Evolutionary conservation across 1,140 invertebrate genomes (phyloP).

Genomic region (Dendroctonus ponderosae): DNA sequence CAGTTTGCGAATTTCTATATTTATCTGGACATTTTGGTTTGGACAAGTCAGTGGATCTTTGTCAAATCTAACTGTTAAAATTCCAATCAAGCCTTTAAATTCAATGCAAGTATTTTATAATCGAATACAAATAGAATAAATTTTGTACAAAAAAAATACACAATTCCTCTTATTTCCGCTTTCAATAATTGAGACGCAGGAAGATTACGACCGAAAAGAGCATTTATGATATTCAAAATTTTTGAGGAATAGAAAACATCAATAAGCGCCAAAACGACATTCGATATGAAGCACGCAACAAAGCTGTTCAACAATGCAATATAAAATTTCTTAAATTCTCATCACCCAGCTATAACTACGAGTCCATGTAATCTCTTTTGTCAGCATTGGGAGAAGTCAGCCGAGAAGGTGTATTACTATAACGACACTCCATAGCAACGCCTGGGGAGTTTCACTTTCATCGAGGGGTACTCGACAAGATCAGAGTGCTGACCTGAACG

Average conservation of each 20-base stretch:
- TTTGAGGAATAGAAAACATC: not conserved
- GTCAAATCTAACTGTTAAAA: too few species aligned
- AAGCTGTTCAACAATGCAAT: constrained; percentile 18
- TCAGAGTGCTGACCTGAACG: constrained; percentile 34
- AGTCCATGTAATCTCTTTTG: constrained; percentile 35
- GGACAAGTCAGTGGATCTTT: too few species aligned
- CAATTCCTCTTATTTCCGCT: too few species aligned
- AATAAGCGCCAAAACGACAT: constrained; percentile 10
- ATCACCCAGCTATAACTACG: constrained; percentile 28
- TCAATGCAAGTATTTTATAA: too few species aligned
- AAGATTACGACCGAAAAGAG: too few species aligned
- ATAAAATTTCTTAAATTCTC: constrained; percentile 31
- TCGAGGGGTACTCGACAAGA: constrained; percentile 21
- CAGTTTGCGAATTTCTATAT: too few species aligned
- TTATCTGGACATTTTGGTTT: too few species aligned
- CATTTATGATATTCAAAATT: too few species aligned
- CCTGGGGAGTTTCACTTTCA: constrained; percentile 38
- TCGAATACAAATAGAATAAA: too few species aligned
- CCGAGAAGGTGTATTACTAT: constrained; percentile 43
- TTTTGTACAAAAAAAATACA: too few species aligned
- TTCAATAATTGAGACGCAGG: too few species aligned
- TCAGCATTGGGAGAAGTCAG: constrained; percentile 22
- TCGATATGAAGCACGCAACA: constrained; percentile 11
- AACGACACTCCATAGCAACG: constrained; percentile 46
- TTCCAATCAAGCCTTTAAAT: too few species aligned